Base-by-base conservation (phyloP, 2,797 vertebrate genomes). In the Etheostoma perlongum region DNA sequence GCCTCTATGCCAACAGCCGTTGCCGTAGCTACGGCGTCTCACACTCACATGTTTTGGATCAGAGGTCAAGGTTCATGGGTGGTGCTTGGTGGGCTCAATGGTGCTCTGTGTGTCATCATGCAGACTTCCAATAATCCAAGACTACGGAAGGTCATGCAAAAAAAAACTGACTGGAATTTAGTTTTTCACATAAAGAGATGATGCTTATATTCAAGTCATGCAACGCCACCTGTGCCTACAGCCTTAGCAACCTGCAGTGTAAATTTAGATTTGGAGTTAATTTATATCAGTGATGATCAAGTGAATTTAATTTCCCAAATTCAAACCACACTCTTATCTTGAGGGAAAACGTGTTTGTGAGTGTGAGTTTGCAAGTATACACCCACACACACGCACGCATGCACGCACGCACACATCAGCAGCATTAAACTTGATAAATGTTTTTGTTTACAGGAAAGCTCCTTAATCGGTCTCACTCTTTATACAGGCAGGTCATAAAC, bases 61-160 rank as follows among this genome's bases (percentile, higher is more conserved):
- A 92, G 83, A 86, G 93, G 92, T 95, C 88, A 93, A 83, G 81
- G 92, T 94, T 92, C 93, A 92, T 62, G 88, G 81, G 85, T 77
- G 91, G 90, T 81, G 75, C 83, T 78, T 30, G 40, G 69, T 44
- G 81, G 84, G 78, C 91, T 94, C 93, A 94, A 93, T 93, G 89
- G 94, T 85, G 86, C 88, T 90, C 90, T 91, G 89, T 92, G 86
- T 91, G 86, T 90, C 84, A 88, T 89, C 84, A 82, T 59, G 59
- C 72, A 75, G 82, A 75, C 84, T 90, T 90, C 74, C 82, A 86
- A 89, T 88, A 90, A 92, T 91, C 78, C 69, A 27, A 60, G 61
- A 81, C 82, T 82, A 85, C 46, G 16, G 64, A 84, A 16, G 86
- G 88, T 86, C 76, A 80, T 16, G 51, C 25, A 46, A 69, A 79